Evolutionary conservation across 37 sponge, comb jelly and placozoan genomes (phyloP).

Genomic region (Lycopodina hypogea): DNA sequence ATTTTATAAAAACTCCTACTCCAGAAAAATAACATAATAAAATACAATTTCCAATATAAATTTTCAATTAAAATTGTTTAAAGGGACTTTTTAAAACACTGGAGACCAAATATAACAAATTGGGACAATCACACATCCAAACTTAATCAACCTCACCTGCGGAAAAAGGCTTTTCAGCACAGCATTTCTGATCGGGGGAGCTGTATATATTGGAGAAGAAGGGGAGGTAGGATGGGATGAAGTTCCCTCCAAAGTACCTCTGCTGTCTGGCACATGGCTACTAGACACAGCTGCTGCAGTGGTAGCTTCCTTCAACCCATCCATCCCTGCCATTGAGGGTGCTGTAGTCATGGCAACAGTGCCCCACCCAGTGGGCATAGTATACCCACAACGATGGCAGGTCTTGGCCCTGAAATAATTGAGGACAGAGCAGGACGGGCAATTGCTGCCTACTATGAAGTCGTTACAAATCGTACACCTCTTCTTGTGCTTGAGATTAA

Average conservation of each 20-base stretch:
- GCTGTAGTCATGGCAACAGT: neutral
- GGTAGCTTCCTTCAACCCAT: neutral
- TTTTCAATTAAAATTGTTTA: too few species aligned
- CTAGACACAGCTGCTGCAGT: neutral
- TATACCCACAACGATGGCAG: constrained; percentile 43
- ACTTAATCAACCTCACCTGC: constrained; percentile 1
- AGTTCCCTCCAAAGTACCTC: constrained; percentile 5
- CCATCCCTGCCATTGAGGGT: neutral
- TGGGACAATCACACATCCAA: too few species aligned
- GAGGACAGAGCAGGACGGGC: constrained; percentile 51
- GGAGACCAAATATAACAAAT: too few species aligned
- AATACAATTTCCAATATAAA: too few species aligned
- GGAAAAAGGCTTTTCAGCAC: constrained; percentile 63
- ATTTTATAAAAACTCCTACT: too few species aligned
- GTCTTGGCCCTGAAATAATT: constrained; percentile 48
- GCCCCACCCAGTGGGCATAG: constrained; percentile 4
- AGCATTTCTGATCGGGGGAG: constrained; percentile 66
- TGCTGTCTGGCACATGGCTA: neutral
- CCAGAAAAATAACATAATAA: too few species aligned
- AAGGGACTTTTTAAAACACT: too few species aligned
- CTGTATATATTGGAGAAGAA: constrained; percentile 21
- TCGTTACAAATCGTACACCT: constrained; percentile 48
- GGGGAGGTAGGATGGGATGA: constrained; percentile 23
- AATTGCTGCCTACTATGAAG: constrained; percentile 54
- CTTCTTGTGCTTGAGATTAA: constrained; percentile 53